Evolutionary conservation across 2,888 invertebrate genomes (phyloP), one percentile per base, ranked within the genome.

Genomic region (Caenorhabditis sp.): DNA sequence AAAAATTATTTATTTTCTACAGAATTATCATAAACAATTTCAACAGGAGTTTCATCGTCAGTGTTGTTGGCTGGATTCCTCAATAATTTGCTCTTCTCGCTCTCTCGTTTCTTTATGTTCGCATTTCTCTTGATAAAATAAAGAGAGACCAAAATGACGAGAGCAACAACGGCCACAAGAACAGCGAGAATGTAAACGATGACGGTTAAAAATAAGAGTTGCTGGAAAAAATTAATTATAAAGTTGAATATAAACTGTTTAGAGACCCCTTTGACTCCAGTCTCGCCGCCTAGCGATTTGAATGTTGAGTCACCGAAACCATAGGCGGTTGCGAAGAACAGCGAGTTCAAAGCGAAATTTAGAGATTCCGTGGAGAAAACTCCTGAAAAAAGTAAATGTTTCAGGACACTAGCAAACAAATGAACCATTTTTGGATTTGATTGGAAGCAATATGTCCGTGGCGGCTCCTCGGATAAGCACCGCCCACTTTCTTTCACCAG

Each of bases 41-140:
- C 70, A 10, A 79, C 79, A 10, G 70, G 64, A 8, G 47, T 51
- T 26, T 74, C 80, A 19, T 74, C 58, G 22, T 28, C 49, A 28
- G 61, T 72, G n/a, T 80, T 80, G 26, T 80, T 73, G 0, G 80
- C 73, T 16, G 49, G 66, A 58, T 72, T 73, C 26, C 80, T 47
- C 35, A 80, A 26, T 41, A 73, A 51, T 14, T 80, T 68, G 49
- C 72, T 80, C 58, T 66, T 66, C n/a, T 80, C 79, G 24, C 26
- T 64, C 19, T 70, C 79, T 6, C 79, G 28, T 26, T 79, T 79
- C 44, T 58, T 61, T 14, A 56, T 35, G 4, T 70, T 56, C 12
- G 51, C 63, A 16, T 51, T 31, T 64, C 64, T 35, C 38, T n/a
- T 47, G 2, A 64, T 49, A n/a, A 76, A 58, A 44, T 38, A 76